Evolutionary conservation across 2,113 vertebrate genomes (phyloP).

Genomic region (Mus spicilegus): DNA sequence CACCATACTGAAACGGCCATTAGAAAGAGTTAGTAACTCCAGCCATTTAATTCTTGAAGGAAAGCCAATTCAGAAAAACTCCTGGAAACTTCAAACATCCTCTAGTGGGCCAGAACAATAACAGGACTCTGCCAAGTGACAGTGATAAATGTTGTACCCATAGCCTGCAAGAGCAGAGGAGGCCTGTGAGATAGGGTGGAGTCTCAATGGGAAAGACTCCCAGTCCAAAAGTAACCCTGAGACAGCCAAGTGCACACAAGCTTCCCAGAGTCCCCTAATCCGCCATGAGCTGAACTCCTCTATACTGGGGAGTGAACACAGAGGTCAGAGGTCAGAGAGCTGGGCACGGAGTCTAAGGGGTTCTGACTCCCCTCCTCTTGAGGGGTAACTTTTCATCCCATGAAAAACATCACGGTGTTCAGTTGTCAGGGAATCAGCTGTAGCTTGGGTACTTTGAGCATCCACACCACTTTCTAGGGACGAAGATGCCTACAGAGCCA

Average conservation of each 20-base stretch:
- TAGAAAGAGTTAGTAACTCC: not conserved
- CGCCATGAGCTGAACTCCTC: not conserved
- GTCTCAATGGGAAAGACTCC: not conserved
- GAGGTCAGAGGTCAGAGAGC: not conserved
- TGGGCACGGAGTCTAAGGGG: too few species aligned
- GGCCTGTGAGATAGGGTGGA: accelerated
- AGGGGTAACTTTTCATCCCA: not conserved
- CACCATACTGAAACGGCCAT: too few species aligned
- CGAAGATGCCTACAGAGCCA: not conserved
- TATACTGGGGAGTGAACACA: not conserved
- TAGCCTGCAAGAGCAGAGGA: not conserved
- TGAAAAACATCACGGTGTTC: not conserved
- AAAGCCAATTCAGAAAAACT: not conserved
- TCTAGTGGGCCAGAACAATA: not conserved
- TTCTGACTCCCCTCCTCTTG: not conserved
- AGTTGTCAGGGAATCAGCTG: not conserved
- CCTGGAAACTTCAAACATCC: not conserved
- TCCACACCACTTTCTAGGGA: not conserved
- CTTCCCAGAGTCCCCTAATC: not conserved
- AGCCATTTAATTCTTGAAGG: not conserved
- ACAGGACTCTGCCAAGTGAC: not conserved
- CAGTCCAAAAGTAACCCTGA: not conserved
- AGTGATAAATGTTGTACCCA: not conserved
- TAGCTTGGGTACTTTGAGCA: not conserved
- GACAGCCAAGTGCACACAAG: not conserved